phyloP scores from a whole-genome alignment of 2,888 invertebrate species.

The Phaonia tiefii region DNA sequence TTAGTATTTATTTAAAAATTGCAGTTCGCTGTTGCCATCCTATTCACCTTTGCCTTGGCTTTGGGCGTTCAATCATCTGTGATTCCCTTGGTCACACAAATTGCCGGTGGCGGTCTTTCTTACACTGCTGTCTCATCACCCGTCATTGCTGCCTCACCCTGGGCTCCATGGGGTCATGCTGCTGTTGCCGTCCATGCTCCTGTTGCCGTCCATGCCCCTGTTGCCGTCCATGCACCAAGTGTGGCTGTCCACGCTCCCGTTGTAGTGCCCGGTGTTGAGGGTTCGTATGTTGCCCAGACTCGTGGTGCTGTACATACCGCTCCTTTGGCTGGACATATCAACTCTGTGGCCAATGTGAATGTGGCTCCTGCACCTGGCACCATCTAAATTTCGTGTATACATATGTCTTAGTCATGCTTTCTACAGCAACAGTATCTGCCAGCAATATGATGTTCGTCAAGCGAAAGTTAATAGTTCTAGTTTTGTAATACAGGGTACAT shows the following conservation, averaged over 20 bases:
- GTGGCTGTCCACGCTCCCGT: conserved; percentile 55
- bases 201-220: conserved; percentile 48
- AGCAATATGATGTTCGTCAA: background rate
- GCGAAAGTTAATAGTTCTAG: background rate
- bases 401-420: background rate
- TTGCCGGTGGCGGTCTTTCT: conserved; percentile 72
- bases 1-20: conserved; percentile 37
- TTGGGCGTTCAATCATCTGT: conserved; percentile 76
- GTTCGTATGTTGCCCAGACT: conserved; percentile 53
- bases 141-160: conserved; percentile 67
- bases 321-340: conserved; percentile 53
- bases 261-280: conserved; percentile 42
- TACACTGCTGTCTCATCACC: conserved; percentile 73
- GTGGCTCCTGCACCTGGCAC: conserved; percentile 67
- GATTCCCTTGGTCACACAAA: conserved; percentile 70
- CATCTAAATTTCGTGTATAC: conserved; percentile 39
- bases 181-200: conserved; percentile 46
- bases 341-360: conserved; percentile 58
- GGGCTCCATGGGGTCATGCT: conserved; percentile 56
- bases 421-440: background rate
- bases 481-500: conserved; percentile 1
- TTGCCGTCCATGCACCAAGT: conserved; percentile 50
- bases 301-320: conserved; percentile 46
- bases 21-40: conserved; percentile 75
- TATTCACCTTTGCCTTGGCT: conserved; percentile 77